Conservation (phyloP, 2,797 vertebrate species). For the Emydoidea blandingii region DNA sequence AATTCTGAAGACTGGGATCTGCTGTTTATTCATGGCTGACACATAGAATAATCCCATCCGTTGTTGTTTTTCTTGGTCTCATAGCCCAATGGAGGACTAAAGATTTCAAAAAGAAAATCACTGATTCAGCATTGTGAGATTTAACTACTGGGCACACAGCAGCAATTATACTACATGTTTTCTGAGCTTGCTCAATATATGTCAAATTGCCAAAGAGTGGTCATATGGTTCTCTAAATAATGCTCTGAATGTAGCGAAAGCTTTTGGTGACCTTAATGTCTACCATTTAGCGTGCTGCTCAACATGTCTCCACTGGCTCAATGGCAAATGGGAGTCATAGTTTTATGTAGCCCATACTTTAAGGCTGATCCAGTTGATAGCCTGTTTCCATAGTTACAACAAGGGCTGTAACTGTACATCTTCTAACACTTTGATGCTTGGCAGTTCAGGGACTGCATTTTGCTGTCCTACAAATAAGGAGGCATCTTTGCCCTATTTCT, state of each 20-base stretch:
- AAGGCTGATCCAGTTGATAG: background rate
- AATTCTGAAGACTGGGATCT: background rate
- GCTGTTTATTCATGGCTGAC: slow-evolving; percentile 21
- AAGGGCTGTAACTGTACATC: background rate
- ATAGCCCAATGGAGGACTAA: background rate
- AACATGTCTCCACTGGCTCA: background rate
- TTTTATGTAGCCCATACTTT: background rate
- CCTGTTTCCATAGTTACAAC: background rate
- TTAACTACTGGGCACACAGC: background rate
- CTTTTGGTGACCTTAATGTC: background rate
- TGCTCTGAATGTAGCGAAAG: background rate
- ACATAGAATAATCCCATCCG: background rate
- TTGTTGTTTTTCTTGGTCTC: background rate
- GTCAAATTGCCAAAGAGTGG: background rate
- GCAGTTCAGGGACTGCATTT: background rate
- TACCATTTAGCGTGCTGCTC: slow-evolving; percentile 2
- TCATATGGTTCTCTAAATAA: background rate
- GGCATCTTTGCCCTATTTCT: background rate
- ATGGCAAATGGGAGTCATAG: background rate
- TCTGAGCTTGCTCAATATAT: background rate
- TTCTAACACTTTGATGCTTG: background rate
- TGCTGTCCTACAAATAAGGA: background rate
- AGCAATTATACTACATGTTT: background rate
- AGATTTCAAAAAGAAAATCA: slow-evolving; percentile 22
- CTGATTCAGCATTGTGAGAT: background rate